A percentile compares a stretch with the other conserved stretches of the same genome.
Evolutionary conservation across 2,888 invertebrate species (phyloP).

Genomic region (Stegana nigrithorax): DNA sequence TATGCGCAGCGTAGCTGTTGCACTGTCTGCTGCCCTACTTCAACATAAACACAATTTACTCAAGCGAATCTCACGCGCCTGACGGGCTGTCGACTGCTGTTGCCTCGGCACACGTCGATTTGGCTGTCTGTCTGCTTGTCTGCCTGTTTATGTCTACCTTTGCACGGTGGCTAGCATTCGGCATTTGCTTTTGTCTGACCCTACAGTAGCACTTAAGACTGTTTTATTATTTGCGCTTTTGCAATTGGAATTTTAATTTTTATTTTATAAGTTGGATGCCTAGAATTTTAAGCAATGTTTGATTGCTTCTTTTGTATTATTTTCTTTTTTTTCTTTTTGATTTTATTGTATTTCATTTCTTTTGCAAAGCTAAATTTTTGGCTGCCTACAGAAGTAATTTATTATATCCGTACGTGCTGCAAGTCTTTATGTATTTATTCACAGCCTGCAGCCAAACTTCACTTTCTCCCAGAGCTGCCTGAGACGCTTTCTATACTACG

Average conservation of each 20-base stretch:
- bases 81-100: too few relatives aligned
- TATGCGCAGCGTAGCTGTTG: too few relatives aligned
- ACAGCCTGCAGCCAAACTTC: not conserved
- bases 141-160: too few relatives aligned
- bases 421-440: too few relatives aligned
- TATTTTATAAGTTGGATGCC: slow-evolving; percentile 57
- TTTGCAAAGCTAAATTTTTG: slow-evolving; percentile 6
- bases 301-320: slow-evolving; percentile 1
- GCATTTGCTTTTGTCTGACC: too few relatives aligned
- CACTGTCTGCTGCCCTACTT: too few relatives aligned
- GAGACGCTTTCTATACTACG: too few relatives aligned
- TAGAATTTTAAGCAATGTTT: slow-evolving; percentile 54
- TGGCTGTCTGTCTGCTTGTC: slow-evolving; percentile 18
- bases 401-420: slow-evolving; percentile 51
- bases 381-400: slow-evolving; percentile 38
- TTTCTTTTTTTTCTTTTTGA: slow-evolving; percentile 21
- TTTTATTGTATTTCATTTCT: not conserved
- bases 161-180: too few relatives aligned
- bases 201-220: slow-evolving; percentile 52
- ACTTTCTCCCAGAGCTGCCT: too few relatives aligned
- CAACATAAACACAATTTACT: too few relatives aligned
- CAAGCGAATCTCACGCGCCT: too few relatives aligned
- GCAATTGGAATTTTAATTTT: slow-evolving; percentile 58
- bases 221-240: slow-evolving; percentile 55
- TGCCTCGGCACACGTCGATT: too few relatives aligned